Percentiles rank a stretch among this genome's conserved stretches.
Evolutionary conservation across 1,140 invertebrate genomes (phyloP).

Genomic region (Aphidius ervi): DNA sequence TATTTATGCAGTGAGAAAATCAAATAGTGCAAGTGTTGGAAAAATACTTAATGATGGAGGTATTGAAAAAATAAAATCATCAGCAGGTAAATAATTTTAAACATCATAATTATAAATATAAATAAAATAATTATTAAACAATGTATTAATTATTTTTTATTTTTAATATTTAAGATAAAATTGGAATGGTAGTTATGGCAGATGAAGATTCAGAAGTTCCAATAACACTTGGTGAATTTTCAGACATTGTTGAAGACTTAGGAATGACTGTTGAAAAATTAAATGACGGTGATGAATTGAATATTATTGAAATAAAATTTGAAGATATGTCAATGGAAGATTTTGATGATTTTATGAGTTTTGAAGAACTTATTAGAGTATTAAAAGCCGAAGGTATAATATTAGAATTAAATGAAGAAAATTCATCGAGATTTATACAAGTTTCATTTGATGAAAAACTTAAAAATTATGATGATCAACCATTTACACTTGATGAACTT

Average conservation of each 20-base stretch:
- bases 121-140: neutral
- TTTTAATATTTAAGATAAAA: slow-evolving; percentile 9
- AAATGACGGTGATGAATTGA: neutral
- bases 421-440: neutral
- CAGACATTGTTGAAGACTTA: neutral
- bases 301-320: slow-evolving; percentile 10
- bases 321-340: slow-evolving; percentile 4
- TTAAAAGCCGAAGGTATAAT: slow-evolving; percentile 10
- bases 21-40: neutral
- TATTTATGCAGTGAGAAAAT: slow-evolving; percentile 13
- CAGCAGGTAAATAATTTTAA: neutral
- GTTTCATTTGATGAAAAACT: slow-evolving; percentile 9
- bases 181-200: slow-evolving; percentile 9
- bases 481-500: slow-evolving; percentile 12
- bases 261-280: slow-evolving; percentile 4
- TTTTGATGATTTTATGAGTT: neutral
- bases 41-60: slow-evolving; percentile 6
- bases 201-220: slow-evolving; percentile 8
- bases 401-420: neutral
- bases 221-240: slow-evolving; percentile 1
- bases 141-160: neutral
- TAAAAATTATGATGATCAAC: slow-evolving; percentile 4
- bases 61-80: neutral
- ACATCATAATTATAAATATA: neutral
- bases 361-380: slow-evolving; percentile 5